Base-by-base conservation (phyloP, 1,140 invertebrate species). In the Drosophila bocki region DNA sequence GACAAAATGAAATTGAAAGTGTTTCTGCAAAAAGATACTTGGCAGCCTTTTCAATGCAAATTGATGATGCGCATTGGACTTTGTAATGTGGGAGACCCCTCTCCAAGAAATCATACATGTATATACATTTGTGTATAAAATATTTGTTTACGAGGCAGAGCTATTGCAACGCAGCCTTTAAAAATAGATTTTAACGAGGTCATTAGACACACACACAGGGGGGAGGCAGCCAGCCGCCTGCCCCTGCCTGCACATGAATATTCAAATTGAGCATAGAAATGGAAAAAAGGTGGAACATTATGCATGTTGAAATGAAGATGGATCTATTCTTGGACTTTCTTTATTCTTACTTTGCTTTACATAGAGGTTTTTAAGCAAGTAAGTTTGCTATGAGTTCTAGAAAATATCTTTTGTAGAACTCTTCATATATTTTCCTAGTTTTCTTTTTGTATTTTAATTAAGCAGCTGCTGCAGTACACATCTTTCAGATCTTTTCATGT, bases 181-280 rank as follows among this genome's bases (percentile, higher is more conserved):
- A 84, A 90, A 90, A 88, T 88, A 88, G 84, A 78, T 53, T 65
- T 84, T 75, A 88, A 88, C 84, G 84, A 88, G 84, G 84, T 88
- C 85, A 88, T 88, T 88, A 88, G 74, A 88, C 85, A 88, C 68
- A 88, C 68, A 86, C 82, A 39, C 42, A 44, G 9, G 61, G 50
- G 75, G 83, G 57, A 69, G 65, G 71, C 50, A 48, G 62, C 48
- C 29, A 12, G 61, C 15, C 29, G 61, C 15, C 29, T 15, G 45
- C 45, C 45, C 7, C 13, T 33, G 44, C 15, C 41, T 57, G 57
- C 74, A 69, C 44, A 70, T 48, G 53, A 63, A 64, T 35, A 57
- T 62, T 58, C 48, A 51, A 79, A 72, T 79, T 47, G 54, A 79
- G 75, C 62, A 67, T 58, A 85, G 62, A 51, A 68, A 61, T 59